Base-by-base conservation (phyloP, 2,797 vertebrate genomes). In the Corythornis leucogaster region DNA sequence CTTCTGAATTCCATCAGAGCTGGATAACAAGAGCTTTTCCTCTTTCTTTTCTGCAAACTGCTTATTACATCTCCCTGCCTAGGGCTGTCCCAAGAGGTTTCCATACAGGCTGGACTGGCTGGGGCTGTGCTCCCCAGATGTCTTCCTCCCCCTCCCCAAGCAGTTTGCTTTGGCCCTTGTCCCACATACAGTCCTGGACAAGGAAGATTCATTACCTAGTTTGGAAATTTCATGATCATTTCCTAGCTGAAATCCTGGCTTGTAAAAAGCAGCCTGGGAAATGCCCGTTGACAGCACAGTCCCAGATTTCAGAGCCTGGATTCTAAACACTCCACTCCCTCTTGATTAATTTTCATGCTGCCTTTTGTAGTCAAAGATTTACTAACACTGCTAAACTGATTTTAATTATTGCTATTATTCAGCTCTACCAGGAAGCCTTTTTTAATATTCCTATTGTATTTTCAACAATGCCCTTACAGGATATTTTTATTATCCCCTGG, bases 341-440 rank as follows among this genome's bases (percentile, higher is more conserved):
- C 33, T 50, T 19, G 54, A n/a, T 70, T 40, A 58, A 58, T 48
- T 35, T 80, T 33, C 76, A 33, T 0, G 0, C 48, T 58, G 8
- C 46, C 30, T 79, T 73, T 78, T 78, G 26, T 38, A 66, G 51
- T 87, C 78, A 73, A 76, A 85, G 62, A 83, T 87, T 92, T 87
- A 71, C 59, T 80, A 71, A 75, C 42, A 4, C 35, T 55, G 68
- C 26, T 58, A 83, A 77, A 55, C 21, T 85, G 57, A 58, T 75
- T 91, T 89, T 90, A 82, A 92, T 94, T 93, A 89, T 63, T 85
- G 35, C 45, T 66, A 51, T 73, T 87, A 84, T 82, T 86, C 85
- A 74, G 59, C 67, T 81, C 63, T 31, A 80, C 55, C 48, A 73
- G 59, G 55, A 92, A 69, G 51, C 63, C 63, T 61, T 43, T 87